Evolutionary conservation across 2,113 vertebrate genomes (phyloP), one percentile per base, ranked within the genome.

Genomic region (Lepisosteus osseus): DNA sequence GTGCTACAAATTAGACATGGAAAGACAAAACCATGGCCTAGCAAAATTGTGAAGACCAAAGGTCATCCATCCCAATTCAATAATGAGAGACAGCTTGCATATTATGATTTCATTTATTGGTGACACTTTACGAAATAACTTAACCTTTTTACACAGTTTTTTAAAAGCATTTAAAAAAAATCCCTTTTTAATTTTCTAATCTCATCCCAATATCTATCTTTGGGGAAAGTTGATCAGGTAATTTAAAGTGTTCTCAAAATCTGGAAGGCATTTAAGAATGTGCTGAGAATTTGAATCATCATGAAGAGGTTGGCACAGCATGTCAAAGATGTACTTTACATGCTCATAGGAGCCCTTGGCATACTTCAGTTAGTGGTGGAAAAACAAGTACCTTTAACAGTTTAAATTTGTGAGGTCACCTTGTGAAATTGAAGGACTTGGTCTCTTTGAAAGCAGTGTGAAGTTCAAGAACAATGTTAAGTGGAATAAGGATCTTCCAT

Each of bases 401-500:
- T 54, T 54, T 54, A 54, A 29, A 54, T 29, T 9, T 67, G 17
- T 54, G n/a, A 67, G 5, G 15, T 54, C 29, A 65, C 8, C 42
- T 45, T 64, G n/a, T 54, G 43, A 65, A 29, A 65, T 29, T 40
- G 54, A 41, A 45, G 11, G 61, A 65, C 5, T 15, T 55, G 55
- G 29, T 3, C 54, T 29, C 29, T 29, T 9, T 6, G n/a, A 59
- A 41, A 82, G 69, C 45, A 66, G 70, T 29, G 43, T 54, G 61
- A 80, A 75, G 85, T 74, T 76, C 70, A 77, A 64, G 72, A 77
- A 83, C 75, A 74, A 67, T 63, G 62, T 75, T 57, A 76, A 81
- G 79, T 72, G 70, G 72, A 82, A 76, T 78, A 86, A 86, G 47
- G 78, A 74, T 59, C 13, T 80, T 74, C 78, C 68, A 78, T 85